Percentiles rank a stretch among this genome's conserved stretches.
Conservation (phyloP, 1,140 invertebrate genomes). For the Bursaphelenchus mucronatus region DNA sequence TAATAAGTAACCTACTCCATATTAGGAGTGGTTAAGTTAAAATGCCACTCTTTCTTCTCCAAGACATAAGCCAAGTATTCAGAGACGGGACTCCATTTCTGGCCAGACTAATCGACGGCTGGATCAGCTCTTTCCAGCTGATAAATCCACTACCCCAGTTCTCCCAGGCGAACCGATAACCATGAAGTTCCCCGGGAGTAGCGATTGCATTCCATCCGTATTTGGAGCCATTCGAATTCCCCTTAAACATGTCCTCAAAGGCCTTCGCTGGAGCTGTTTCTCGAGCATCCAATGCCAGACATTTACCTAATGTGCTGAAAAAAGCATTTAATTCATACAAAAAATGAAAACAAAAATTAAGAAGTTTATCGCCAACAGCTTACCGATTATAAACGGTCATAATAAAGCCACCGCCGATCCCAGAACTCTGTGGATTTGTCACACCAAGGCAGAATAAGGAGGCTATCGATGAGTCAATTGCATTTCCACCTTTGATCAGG, state of each 20-base stretch:
- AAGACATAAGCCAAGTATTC: constrained; percentile 56
- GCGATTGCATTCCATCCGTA: constrained; percentile 72
- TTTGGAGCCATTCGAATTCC: constrained; percentile 64
- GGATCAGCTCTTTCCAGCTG: constrained; percentile 75
- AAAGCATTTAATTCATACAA: too few species aligned
- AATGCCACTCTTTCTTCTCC: constrained; percentile 56
- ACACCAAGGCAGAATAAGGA: constrained; percentile 80
- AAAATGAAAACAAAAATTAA: constrained; percentile 21
- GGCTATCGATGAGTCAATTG: constrained; percentile 79
- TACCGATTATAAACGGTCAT: constrained; percentile 73
- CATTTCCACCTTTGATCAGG: constrained; percentile 74
- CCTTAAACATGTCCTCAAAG: constrained; percentile 70
- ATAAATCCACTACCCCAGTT: constrained; percentile 71
- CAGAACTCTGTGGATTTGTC: constrained; percentile 74
- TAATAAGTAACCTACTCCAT: constrained; percentile 43
- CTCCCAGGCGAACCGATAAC: constrained; percentile 77
- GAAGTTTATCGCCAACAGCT: neutral
- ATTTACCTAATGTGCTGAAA: constrained; percentile 49
- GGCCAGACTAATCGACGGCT: constrained; percentile 73
- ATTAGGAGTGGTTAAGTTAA: constrained; percentile 45
- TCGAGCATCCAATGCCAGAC: constrained; percentile 69
- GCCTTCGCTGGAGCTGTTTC: constrained; percentile 74
- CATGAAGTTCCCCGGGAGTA: constrained; percentile 83
- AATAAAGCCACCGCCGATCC: constrained; percentile 78
- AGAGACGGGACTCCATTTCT: constrained; percentile 64